Conservation (phyloP, 1,140 invertebrate species). For the Agraylea sexmaculata region DNA sequence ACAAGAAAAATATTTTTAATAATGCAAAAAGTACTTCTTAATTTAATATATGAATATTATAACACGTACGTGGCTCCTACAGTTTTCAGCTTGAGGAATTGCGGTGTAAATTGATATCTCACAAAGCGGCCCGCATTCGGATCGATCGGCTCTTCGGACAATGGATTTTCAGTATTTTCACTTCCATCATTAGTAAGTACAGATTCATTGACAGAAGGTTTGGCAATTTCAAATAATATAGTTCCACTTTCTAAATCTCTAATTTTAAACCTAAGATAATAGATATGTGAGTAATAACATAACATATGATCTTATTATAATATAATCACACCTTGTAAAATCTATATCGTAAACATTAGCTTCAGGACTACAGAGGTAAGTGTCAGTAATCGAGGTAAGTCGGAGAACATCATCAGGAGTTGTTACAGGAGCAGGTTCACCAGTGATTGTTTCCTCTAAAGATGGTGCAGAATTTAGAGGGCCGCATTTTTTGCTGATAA, state of each 20-base stretch:
- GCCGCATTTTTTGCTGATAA: slow-evolving; percentile 17
- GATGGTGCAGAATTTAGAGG: slow-evolving; percentile 8
- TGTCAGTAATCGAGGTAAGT: slow-evolving; percentile 48
- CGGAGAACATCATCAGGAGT: slow-evolving; percentile 50
- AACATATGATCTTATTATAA: too few relatives aligned
- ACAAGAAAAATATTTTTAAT: slow-evolving; percentile 11
- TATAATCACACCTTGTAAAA: slow-evolving; percentile 88
- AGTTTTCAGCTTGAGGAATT: slow-evolving; percentile 90
- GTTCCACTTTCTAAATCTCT: slow-evolving; percentile 87
- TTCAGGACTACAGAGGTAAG: slow-evolving; percentile 85
- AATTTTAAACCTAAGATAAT: slow-evolving; percentile 96
- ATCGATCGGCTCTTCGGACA: slow-evolving; percentile 58
- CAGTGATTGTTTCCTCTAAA: background rate
- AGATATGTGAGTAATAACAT: too few relatives aligned
- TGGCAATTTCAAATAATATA: slow-evolving; percentile 94
- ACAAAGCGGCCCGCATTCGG: slow-evolving; percentile 92
- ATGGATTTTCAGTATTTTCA: slow-evolving; percentile 43
- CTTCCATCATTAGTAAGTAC: slow-evolving; percentile 47
- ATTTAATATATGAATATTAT: background rate
- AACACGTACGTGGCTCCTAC: slow-evolving; percentile 90
- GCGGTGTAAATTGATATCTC: slow-evolving; percentile 92
- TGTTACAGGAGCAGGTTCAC: background rate
- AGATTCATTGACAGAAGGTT: slow-evolving; percentile 63
- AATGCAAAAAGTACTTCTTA: background rate
- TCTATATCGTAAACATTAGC: slow-evolving; percentile 97